These are phyloP conservation scores for Champsocephalus gunnari DNA, from an alignment of 2,797 vertebrate genomes.

Conservation along the genomic window DNA sequence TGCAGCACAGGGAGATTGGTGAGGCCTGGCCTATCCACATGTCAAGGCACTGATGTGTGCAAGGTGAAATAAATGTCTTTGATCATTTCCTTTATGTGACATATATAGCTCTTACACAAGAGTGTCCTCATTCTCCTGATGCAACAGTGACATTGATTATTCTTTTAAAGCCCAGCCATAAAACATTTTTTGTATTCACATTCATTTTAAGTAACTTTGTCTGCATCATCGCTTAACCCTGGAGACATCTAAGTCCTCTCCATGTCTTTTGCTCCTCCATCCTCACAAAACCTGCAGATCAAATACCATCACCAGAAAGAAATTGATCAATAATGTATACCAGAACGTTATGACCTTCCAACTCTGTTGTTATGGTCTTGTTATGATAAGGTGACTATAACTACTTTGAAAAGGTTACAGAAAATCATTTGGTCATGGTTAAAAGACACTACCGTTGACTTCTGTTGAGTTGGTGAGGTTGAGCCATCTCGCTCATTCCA, in stretches of 20 bases:
- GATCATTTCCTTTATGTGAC: conserved; percentile 33
- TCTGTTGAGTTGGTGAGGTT: too few species aligned
- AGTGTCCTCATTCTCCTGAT: conserved; percentile 29
- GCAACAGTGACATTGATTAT: conserved; percentile 17
- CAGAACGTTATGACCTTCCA: not conserved
- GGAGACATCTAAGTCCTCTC: not conserved
- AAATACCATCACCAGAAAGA: not conserved
- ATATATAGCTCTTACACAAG: conserved; percentile 22
- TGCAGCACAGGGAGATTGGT: conserved; percentile 12
- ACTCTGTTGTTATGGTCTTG: not conserved
- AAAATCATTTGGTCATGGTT: not conserved
- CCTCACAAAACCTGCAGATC: not conserved
- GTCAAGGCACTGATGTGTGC: conserved; percentile 30
- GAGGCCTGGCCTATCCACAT: conserved; percentile 18
- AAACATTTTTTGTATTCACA: not conserved
- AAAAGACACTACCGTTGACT: not conserved
- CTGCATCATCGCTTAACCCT: not conserved
- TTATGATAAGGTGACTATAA: too few species aligned
- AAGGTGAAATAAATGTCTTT: conserved; percentile 26
- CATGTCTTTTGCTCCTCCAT: not conserved
- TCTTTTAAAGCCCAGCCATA: not conserved
- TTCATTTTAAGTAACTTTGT: not conserved
- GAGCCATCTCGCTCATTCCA: too few species aligned
- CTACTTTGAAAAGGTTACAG: not conserved
- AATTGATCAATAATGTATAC: not conserved